These are phyloP conservation scores for Ennomos erosarius DNA, from an alignment of 2,888 invertebrate species.

Conservation along the genomic window DNA sequence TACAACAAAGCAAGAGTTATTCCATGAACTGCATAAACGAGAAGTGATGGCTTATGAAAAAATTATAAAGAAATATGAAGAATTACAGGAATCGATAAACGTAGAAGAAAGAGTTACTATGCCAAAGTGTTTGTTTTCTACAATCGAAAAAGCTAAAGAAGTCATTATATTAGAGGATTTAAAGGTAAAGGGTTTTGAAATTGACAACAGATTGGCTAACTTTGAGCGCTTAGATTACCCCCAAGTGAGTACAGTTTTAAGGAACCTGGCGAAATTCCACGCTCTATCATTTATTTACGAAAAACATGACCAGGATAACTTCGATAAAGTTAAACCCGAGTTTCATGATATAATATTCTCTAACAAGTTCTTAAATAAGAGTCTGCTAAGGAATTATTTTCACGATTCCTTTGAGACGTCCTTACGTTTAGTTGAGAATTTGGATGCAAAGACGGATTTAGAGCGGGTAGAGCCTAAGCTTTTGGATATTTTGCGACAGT, in stretches of 20 bases:
- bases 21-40: constrained; percentile 67
- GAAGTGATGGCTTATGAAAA: constrained; percentile 67
- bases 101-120: constrained; percentile 53
- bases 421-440: constrained; percentile 56
- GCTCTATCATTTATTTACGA: constrained; percentile 65
- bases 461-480: constrained; percentile 53
- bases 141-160: constrained; percentile 60
- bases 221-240: constrained; percentile 56
- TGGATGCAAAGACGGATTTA: constrained; percentile 56
- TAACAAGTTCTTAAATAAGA: constrained; percentile 65
- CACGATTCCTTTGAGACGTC: constrained; percentile 67
- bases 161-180: constrained; percentile 72
- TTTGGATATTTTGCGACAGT: constrained; percentile 60
- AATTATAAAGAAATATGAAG: constrained; percentile 58
- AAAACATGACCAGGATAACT: constrained; percentile 48
- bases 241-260: constrained; percentile 56
- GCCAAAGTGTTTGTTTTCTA: constrained; percentile 62
- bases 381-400: constrained; percentile 66
- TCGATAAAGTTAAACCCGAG: constrained; percentile 47
- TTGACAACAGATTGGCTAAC: constrained; percentile 54
- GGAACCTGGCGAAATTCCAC: constrained; percentile 71
- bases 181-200: constrained; percentile 56
- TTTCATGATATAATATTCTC: constrained; percentile 68
- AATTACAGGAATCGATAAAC: constrained; percentile 55
- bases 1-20: constrained; percentile 67